Evolutionary conservation across 1,140 invertebrate species (phyloP), one percentile per base, ranked within the genome.

Genomic region (Patella vulgata): DNA sequence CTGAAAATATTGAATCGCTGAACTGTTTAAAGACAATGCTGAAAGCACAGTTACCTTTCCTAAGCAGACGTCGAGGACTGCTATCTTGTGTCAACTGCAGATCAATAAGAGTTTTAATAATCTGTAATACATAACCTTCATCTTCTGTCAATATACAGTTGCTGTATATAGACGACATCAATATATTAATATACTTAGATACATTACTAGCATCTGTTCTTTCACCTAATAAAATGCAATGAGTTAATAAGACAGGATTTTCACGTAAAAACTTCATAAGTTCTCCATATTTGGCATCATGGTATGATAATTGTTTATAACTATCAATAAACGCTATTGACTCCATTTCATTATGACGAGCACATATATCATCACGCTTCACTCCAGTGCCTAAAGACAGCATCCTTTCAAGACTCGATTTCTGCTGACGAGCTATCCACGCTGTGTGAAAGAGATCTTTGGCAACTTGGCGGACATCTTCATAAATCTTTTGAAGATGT

Each of bases 381-480:
- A 71, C 46, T 30, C 68, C 57, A 90, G 33, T 91, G 89, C 36
- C 89, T 63, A 89, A 86, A 8, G 91, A 91, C 86, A 48, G 96
- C 90, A 60, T 97, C 82, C 89, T 89, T 72, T 94, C 91, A 4
- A 97, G 86, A 80, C 93, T 94, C 36, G 92, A 87, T 66, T 93
- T 88, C 81, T 97, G 93, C 80, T 95, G 92, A 3, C 92, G 90
- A 44, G 91, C 92, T 56, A 96, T 89, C 93, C 94, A 97, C 30
- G 94, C 90, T 67, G 91, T 87, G 80, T 95, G 90, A 27, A 89
- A 88, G n/a, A 92, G 81, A 39, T 87, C 84, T 54, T 90, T 88
- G 0, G 89, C 90, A 30, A 87, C 79, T 48, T 85, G 86, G 33
- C 89, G 89, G 21, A 92, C 90, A 77, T 89, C 88, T 82, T 90